Evolutionary conservation across 2,797 vertebrate species (phyloP), one percentile per base, ranked within the genome.

Genomic region (Hybognathus amarus): DNA sequence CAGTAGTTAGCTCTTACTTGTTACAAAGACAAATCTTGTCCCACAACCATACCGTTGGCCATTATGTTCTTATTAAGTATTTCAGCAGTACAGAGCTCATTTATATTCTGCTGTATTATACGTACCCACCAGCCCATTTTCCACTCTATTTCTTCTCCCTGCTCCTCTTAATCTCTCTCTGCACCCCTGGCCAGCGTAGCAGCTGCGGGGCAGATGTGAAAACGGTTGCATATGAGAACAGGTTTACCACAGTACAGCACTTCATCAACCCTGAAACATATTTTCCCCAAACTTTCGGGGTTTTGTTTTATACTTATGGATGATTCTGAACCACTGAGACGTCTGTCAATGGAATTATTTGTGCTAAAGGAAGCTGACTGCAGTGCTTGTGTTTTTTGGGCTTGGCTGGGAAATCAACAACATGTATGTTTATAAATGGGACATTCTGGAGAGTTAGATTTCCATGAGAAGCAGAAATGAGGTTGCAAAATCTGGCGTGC

Each of bases 191-290:
- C 75, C 75, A 70, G 67, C 54, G 24, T 54, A 70, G 80, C 87
- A 86, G 85, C 87, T 87, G 88, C 80, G 68, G 45, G 82, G 78
- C 86, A 89, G 84, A 89, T 87, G 88, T 89, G 79, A 30, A 85
- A 81, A 86, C 79, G 40, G 77, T 81, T 83, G 45, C 69, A 66
- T 54, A 61, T 80, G 67, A 67, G 85, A 86, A 79, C 56, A 75
- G 63, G 36, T 88, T 85, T 87, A 78, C 82, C 82, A 78, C 82
- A 83, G 52, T 40, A 61, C 75, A 83, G 30, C 30, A 18, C 42
- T 80, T 50, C 70, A 80, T 80, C 70, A 71, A 63, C 6, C 63
- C 52, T 76, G 66, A 84, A 82, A 84, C 81, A 77, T 79, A 71
- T 69, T 69, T 80, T 71, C 77, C 47, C 77, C 70, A 64, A 24